phyloP scores from a whole-genome alignment of 2,797 vertebrate species.

The Falco columbarius region DNA sequence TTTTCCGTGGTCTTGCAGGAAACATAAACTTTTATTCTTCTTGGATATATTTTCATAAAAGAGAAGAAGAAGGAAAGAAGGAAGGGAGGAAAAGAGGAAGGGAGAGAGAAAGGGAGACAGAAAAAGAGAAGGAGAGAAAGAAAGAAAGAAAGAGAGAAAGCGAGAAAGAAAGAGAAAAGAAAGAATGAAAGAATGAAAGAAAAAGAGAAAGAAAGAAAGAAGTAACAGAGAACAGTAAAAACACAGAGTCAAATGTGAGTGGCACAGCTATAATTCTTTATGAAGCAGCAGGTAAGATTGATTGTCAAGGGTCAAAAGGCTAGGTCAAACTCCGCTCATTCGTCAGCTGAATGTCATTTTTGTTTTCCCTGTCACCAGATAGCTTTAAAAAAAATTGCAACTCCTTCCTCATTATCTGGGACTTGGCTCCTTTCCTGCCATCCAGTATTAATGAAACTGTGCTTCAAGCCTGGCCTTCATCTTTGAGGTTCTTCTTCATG shows the following conservation, averaged over 20 bases:
- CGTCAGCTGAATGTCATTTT: slow-evolving; percentile 95
- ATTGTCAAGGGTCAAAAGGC: slow-evolving; percentile 96
- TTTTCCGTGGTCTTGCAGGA: slow-evolving; percentile 37
- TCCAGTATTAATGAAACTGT: slow-evolving; percentile 84
- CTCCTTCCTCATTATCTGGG: slow-evolving; percentile 85
- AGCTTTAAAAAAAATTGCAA: slow-evolving; percentile 83
- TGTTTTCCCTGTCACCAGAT: slow-evolving; percentile 89
- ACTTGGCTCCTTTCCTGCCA: slow-evolving; percentile 82
- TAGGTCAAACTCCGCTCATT: slow-evolving; percentile 92
- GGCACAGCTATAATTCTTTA: slow-evolving; percentile 84
- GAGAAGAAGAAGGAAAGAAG: not conserved
- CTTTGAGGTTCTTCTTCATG: slow-evolving; percentile 78
- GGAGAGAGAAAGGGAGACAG: not conserved
- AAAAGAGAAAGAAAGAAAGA: not conserved
- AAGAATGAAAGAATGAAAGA: not conserved
- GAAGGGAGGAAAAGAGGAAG: too few relatives aligned
- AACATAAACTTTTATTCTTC: slow-evolving; percentile 73
- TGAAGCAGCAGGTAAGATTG: slow-evolving; percentile 91
- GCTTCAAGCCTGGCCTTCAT: slow-evolving; percentile 87
- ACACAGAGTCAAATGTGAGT: slow-evolving; percentile 84
- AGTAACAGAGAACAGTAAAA: slow-evolving; percentile 79
- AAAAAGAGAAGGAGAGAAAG: too few relatives aligned
- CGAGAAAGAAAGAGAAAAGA: not conserved
- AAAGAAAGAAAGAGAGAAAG: too few relatives aligned
- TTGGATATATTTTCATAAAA: slow-evolving; percentile 55